phyloP scores from a whole-genome alignment of 2,113 vertebrate species.

The Engraulis encrasicolus region DNA sequence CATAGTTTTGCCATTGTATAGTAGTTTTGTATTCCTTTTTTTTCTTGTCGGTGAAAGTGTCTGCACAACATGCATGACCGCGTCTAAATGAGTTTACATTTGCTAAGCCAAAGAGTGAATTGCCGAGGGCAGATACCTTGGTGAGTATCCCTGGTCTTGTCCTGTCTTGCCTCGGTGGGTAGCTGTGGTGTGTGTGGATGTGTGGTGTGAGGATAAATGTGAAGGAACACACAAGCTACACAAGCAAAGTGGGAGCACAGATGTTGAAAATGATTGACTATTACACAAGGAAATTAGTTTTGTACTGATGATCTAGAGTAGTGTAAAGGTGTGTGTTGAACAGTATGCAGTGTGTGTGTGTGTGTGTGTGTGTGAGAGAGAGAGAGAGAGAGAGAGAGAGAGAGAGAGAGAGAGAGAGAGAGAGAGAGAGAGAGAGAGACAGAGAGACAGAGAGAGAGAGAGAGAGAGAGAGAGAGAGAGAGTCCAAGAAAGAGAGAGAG shows the following conservation, averaged over 20 bases:
- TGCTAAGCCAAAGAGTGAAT: neutral
- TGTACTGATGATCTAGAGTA: neutral
- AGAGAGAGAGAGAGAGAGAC: neutral
- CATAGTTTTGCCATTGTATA: no score
- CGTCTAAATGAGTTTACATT: neutral
- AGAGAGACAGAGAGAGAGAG: neutral
- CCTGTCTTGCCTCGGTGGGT: constrained; percentile 35
- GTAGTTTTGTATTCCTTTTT: no score
- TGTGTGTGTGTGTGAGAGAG: neutral
- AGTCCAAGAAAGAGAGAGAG: neutral
- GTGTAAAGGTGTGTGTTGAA: neutral
- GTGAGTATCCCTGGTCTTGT: constrained; percentile 29
- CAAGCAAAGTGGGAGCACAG: neutral
- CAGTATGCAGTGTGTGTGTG: neutral
- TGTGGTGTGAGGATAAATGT: neutral
- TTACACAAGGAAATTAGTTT: neutral
- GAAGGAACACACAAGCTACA: neutral
- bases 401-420: neutral
- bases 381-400: neutral
- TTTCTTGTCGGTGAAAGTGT: no score
- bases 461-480: no score
- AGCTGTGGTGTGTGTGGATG: neutral
- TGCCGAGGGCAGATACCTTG: constrained; percentile 37
- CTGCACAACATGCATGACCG: no score
- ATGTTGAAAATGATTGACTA: neutral